Evolutionary conservation across 2,888 invertebrate genomes (phyloP), one percentile per base, ranked within the genome.

Genomic region (Biston stratarius): DNA sequence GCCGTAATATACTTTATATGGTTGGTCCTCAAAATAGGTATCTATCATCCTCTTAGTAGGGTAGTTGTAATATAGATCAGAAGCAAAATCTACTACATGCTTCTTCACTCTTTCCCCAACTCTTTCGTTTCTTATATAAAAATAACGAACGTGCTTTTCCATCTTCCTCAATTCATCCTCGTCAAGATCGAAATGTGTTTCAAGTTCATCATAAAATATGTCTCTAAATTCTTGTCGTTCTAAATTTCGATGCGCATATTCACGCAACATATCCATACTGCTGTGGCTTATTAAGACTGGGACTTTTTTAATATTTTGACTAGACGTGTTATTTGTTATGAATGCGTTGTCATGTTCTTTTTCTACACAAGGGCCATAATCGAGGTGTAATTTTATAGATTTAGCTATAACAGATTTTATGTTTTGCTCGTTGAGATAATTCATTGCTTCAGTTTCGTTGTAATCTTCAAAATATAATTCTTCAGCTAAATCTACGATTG

Each of bases 1-100:
- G 48, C 87, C 86, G 53, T 82, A 77, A 64, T 79, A 89, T 14
- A 88, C 67, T 0, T 75, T 71, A 69, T 73, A 44, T 3, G 75
- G 77, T 12, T 79, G 81, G 61, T 70, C 76, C 14, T 77, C 70
- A 0, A 86, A 49, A 66, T 82, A 88, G 24, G 77, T 80, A 12
- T 78, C 71, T 5, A 88, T 72, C 60, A 75, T 79, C 66, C 82
- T 75, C 7, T 74, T 72, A 6, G 73, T 74, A 14, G 80, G 79
- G 57, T 76, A 63, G n/a, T 65, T 69, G 15, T 68, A 72, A 7
- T 14, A n/a, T 11, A 75, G 59, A 62, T 82, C 82, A 0, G 77
- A 77, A 11, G 49, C 44, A 55, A 80, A 77, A 49, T 81, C 73
- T 0, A 73, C 60, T 12, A 77, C 42, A 9, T 73, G 60, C 44